Base-by-base conservation (phyloP, 1,140 invertebrate species). In the Lucilia cuprina region DNA sequence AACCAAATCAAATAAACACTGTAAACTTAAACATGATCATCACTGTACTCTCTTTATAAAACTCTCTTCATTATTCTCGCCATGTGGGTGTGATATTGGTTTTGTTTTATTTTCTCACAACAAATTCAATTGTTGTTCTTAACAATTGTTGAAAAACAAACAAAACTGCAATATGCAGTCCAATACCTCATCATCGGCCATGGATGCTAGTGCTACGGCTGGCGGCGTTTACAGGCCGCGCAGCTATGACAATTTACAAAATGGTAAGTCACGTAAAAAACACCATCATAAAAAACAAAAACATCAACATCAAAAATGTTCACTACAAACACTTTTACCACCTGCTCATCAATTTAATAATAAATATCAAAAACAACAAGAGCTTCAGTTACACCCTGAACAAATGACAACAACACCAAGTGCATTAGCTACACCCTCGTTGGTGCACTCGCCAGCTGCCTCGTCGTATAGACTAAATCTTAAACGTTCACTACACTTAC, bases 171-270 rank as follows among this genome's bases (percentile, higher is more conserved):
- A 74, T 21, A 84, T 82, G 47, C 82, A 90, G 89, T 90, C 89
- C 17, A 91, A 91, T 89, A 87, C 89, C 85, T 91, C 89, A 85
- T 89, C 89, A 84, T 88, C 88, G 84, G 88, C 89, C 70, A 78
- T 90, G 86, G 89, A 88, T 84, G 74, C 84, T 55, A 65, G 84
- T 49, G 85, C 77, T 10, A 80, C 77, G 7, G 77, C 77, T 14
- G 77, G 83, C 80, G 89, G 90, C 65, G 88, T 91, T 82, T 90
- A 91, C 84, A 86, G 89, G 49, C 87, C 86, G 84, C 89, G 90
- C 86, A 91, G 90, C 86, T 91, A 91, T 84, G 90, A 91, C 83
- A 88, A 90, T 85, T 87, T 91, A 82, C 89, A 91, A 85, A 91
- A 91, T 84, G 90, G 90, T 91, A 91, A 91, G 90, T 86, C 85